Evolutionary conservation across 1,140 invertebrate genomes (phyloP).

Genomic region (Lepidurus arcticus): DNA sequence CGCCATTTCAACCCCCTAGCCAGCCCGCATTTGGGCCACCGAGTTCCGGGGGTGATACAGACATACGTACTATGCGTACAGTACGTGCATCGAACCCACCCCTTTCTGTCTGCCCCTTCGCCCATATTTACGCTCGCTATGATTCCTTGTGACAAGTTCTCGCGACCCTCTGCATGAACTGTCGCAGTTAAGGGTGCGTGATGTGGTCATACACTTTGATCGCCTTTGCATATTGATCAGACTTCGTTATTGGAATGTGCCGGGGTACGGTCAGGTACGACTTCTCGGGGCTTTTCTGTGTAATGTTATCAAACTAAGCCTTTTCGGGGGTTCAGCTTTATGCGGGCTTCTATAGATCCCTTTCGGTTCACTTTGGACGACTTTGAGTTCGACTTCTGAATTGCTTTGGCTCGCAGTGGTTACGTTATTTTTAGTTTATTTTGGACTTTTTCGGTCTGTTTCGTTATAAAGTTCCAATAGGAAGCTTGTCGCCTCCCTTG

Average conservation of each 20-base stretch:
- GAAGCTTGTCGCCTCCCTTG: not conserved
- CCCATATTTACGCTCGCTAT: not conserved
- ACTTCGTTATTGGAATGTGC: not conserved
- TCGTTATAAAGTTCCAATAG: not conserved
- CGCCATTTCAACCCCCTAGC: not conserved
- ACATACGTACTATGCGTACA: no score
- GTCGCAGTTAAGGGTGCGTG: slow-evolving; percentile 2
- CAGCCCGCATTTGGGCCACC: not conserved
- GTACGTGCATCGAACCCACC: not conserved
- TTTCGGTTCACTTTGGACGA: not conserved
- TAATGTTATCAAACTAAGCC: not conserved
- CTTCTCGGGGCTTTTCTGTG: not conserved
- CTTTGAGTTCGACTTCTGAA: not conserved
- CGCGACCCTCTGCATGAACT: not conserved
- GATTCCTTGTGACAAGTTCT: not conserved
- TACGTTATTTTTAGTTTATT: not conserved
- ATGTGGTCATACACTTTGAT: not conserved
- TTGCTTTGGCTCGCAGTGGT: not conserved
- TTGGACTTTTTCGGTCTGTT: not conserved
- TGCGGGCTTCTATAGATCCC: no score
- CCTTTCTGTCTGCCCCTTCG: not conserved
- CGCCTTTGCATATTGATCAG: not conserved
- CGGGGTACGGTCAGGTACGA: slow-evolving; percentile 10
- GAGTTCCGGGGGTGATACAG: not conserved
- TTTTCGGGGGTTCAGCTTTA: not conserved